Base-by-base conservation (phyloP, 2,113 vertebrate genomes). In the Limnothrissa miodon region DNA sequence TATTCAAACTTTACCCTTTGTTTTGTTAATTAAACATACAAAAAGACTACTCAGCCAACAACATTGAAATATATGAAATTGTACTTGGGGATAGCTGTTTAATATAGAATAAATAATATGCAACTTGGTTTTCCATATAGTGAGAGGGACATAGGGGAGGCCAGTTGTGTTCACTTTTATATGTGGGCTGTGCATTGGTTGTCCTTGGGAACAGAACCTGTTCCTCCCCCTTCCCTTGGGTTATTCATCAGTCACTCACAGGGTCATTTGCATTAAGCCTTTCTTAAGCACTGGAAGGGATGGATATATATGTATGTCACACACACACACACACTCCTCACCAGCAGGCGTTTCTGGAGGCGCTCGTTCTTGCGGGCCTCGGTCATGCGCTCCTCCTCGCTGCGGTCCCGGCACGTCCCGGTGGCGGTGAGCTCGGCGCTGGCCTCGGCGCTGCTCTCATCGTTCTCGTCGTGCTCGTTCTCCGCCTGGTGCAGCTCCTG, bases 301-400 rank as follows among this genome's bases (percentile, higher is more conserved):
- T n/a, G n/a, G n/a, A n/a, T n/a, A 15, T 19, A 51, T 19, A 56
- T 6, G 5, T 21, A 6, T 56, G 51, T 56, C 21, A 53, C 51
- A 23, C 51, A 53, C 19, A 53, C 51, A 53, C 51, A 53, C 21
- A 53, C 51, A 53, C 17, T 39, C 15, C 86, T 87, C 93, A 98
- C 98, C 96, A 97, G 96, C 82, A 99, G 93, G 87, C 97, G 97
- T 87, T 96, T 97, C 94, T 98, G 97, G 80, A 99, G 96, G 81
- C 96, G 92, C 84, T 96, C 95, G 0, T 99, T 99, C 92, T 99
- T 99, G 93, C 98, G 96, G 0, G 98, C 97, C 80, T 99, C 98
- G 0, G 98, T 99, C 79, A 96, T 95, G 56, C 97, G 94, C 25
- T 99, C 93, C 87, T 99, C 98, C 87, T 99, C 98, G 0, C 97